Percentiles rank a stretch among this genome's conserved stretches.
Conservation (phyloP, 2,113 vertebrate genomes). For the Pseudorectes ferrugineus region DNA sequence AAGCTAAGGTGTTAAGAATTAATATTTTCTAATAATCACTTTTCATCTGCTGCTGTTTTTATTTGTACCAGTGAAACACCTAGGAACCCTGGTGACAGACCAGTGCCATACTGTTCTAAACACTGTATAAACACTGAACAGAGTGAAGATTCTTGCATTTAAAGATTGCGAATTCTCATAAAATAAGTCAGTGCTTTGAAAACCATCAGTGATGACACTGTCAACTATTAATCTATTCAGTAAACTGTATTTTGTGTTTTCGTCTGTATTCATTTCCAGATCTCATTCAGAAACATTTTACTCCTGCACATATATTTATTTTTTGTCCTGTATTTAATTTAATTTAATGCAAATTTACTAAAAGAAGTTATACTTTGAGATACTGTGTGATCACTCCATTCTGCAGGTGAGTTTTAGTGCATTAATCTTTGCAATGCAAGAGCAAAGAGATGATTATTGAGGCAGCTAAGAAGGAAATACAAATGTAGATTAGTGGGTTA, state of each 20-base stretch:
- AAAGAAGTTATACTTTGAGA: background rate
- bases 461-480: background rate
- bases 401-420: background rate
- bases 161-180: background rate
- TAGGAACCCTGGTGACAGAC: background rate
- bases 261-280: background rate
- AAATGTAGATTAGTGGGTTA: background rate
- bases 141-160: background rate
- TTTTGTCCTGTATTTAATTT: background rate
- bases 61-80: background rate
- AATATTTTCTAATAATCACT: background rate
- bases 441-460: background rate
- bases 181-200: background rate
- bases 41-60: background rate
- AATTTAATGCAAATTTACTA: background rate
- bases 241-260: background rate
- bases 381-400: background rate
- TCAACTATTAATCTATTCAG: background rate
- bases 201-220: background rate
- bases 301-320: background rate
- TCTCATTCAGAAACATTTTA: background rate
- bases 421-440: background rate
- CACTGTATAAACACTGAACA: background rate
- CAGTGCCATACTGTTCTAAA: background rate
- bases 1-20: background rate